Evolutionary conservation across 2,113 vertebrate genomes (phyloP).

Genomic region (Limanda limanda): DNA sequence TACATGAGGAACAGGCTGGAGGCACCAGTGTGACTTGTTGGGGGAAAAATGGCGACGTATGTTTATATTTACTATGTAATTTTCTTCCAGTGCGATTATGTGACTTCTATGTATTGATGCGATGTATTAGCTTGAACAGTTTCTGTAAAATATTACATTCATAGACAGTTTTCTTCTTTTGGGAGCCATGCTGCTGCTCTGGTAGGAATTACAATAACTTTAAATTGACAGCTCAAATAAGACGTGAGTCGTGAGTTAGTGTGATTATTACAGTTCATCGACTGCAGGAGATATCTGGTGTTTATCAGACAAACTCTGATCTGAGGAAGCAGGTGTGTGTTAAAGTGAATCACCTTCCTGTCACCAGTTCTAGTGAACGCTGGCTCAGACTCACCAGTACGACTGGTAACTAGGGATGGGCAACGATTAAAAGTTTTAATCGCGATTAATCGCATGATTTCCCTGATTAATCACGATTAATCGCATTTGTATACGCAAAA

Average conservation of each 20-base stretch:
- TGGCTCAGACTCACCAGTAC: too few relatives aligned
- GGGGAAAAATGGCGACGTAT: constrained; percentile 17
- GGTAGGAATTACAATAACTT: constrained; percentile 7
- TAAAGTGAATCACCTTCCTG: background rate
- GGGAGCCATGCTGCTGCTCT: constrained; percentile 12
- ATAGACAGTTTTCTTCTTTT: constrained; percentile 5
- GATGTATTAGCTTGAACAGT: constrained; percentile 5
- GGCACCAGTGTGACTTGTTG: background rate
- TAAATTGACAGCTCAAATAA: constrained; percentile 43
- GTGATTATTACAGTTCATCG: constrained; percentile 18
- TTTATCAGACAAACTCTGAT: background rate
- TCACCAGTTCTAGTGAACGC: background rate
- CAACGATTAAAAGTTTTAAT: too few relatives aligned
- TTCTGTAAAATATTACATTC: constrained; percentile 20
- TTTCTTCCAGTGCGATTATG: constrained; percentile 6
- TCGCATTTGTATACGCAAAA: too few relatives aligned
- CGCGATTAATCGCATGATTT: too few relatives aligned
- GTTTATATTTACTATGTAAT: constrained; percentile 36
- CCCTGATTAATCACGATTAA: too few relatives aligned
- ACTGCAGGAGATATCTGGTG: too few relatives aligned
- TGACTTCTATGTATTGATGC: constrained; percentile 18
- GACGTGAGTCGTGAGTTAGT: constrained; percentile 30
- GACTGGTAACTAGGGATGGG: too few relatives aligned
- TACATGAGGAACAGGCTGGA: constrained; percentile 9
- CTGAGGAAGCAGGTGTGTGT: background rate